A percentile compares a stretch with the other conserved stretches of the same genome.
Conservation (phyloP, 2,797 vertebrate species). For the Syndactyla subalaris region DNA sequence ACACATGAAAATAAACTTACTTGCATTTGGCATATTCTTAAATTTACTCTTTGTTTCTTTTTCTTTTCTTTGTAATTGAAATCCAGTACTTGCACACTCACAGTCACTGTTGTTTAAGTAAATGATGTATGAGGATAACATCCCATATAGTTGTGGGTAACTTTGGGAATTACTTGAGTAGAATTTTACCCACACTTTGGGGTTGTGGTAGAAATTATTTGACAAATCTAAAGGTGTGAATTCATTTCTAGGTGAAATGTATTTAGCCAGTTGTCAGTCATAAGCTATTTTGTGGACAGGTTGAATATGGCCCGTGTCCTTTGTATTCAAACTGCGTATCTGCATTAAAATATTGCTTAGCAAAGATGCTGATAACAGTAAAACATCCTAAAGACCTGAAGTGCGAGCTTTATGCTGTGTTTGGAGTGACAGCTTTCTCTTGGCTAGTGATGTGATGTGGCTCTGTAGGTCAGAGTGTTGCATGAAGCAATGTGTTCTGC, state of each 20-base stretch:
- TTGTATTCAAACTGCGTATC: fast-evolving
- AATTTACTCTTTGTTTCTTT: background rate
- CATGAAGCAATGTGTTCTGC: background rate
- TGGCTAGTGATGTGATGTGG: background rate
- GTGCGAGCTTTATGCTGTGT: background rate
- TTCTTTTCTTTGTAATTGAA: background rate
- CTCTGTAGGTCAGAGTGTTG: background rate
- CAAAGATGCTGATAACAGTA: background rate
- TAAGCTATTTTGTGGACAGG: background rate
- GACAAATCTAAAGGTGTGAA: background rate
- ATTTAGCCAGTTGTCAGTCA: background rate
- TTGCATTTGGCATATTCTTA: background rate
- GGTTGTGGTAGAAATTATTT: background rate
- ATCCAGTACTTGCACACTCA: fast-evolving
- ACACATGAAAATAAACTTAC: background rate
- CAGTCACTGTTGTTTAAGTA: background rate
- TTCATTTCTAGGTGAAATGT: background rate
- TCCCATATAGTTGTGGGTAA: background rate
- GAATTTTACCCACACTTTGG: background rate
- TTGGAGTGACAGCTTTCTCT: background rate
- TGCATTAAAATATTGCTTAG: background rate
- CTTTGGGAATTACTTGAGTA: background rate
- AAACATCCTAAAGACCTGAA: background rate
- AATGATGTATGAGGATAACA: fast-evolving
- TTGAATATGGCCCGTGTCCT: background rate